Percentiles rank a stretch among this genome's conserved stretches.
phyloP scores from a whole-genome alignment of 30 jellyfish, hydroid and myxozoan species.

The Chironex yamaguchii region DNA sequence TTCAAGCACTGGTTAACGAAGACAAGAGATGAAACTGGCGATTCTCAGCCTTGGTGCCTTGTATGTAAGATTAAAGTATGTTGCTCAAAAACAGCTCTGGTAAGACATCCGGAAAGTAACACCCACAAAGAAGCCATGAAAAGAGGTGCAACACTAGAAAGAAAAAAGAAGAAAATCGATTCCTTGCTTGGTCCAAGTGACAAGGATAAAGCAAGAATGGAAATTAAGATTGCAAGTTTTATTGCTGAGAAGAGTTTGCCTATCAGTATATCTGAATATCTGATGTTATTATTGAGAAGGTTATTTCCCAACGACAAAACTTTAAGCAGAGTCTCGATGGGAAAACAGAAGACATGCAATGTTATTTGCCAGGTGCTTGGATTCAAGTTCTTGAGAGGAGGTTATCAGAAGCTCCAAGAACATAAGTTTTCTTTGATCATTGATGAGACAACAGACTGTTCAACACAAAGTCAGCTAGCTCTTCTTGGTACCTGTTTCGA shows the following conservation, averaged over 20 bases:
- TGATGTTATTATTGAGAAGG: too few species aligned
- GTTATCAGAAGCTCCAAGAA: slow-evolving; percentile 5
- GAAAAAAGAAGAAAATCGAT: too few species aligned
- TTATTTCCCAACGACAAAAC: slow-evolving; percentile 15
- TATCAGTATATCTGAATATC: slow-evolving; percentile 18
- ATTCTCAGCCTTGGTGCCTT: slow-evolving; percentile 43
- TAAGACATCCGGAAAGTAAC: slow-evolving; percentile 33
- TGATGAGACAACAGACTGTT: slow-evolving; percentile 56
- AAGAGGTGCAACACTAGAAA: slow-evolving; percentile 11
- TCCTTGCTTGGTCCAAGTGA: too few species aligned
- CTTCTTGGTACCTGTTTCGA: slow-evolving; percentile 33
- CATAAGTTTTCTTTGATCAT: slow-evolving; percentile 47
- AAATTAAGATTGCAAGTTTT: slow-evolving; percentile 49
- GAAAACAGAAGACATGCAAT: slow-evolving; percentile 57
- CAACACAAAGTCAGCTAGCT: slow-evolving; percentile 55
- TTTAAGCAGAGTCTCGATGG: slow-evolving; percentile 25
- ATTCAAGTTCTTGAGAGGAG: slow-evolving; percentile 27
- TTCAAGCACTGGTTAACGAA: slow-evolving; percentile 22
- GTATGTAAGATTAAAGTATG: neutral
- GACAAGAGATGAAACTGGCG: neutral
- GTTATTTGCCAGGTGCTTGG: slow-evolving; percentile 44
- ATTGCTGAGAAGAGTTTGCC: slow-evolving; percentile 49
- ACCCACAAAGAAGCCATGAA: slow-evolving; percentile 29
- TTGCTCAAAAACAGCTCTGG: slow-evolving; percentile 59
- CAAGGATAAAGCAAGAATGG: slow-evolving; percentile 23